Conservation (phyloP, 1,140 invertebrate genomes). For the Lordiphosa mommai region DNA sequence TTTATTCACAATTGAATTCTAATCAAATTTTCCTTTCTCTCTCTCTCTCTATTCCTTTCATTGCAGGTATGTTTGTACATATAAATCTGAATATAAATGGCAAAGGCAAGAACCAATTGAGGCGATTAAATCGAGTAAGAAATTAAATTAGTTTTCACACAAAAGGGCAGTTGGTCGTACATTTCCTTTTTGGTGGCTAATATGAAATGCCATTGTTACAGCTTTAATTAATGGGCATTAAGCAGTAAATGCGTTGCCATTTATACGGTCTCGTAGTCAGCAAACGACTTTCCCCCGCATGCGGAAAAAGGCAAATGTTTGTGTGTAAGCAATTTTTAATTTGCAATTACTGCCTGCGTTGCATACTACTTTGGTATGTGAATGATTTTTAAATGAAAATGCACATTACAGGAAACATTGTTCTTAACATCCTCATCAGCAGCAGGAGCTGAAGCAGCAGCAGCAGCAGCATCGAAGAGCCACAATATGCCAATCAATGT, state of each 20-base stretch:
- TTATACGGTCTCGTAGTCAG: constrained; percentile 38
- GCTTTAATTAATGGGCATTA: constrained; percentile 68
- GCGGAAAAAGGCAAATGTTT: background rate
- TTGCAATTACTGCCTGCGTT: constrained; percentile 58
- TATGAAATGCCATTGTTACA: constrained; percentile 63
- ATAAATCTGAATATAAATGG: constrained; percentile 14
- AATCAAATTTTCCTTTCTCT: constrained; percentile 32
- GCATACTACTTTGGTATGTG: constrained; percentile 22
- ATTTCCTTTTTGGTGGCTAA: constrained; percentile 28
- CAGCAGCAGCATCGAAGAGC: constrained; percentile 14
- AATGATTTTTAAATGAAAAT: constrained; percentile 70
- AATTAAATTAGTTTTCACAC: constrained; percentile 45
- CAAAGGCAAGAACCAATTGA: constrained; percentile 24
- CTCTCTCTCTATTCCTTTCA: constrained; percentile 12
- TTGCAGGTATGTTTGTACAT: constrained; percentile 50
- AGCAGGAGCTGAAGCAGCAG: background rate
- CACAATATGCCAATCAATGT: constrained; percentile 61
- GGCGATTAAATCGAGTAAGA: constrained; percentile 52
- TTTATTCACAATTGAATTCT: constrained; percentile 32
- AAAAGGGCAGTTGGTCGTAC: constrained; percentile 11
- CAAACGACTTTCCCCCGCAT: background rate
- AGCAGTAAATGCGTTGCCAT: constrained; percentile 39
- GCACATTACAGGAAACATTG: constrained; percentile 56
- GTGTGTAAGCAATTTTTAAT: constrained; percentile 68
- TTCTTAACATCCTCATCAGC: background rate